Percentiles rank a stretch among this genome's conserved stretches.
phyloP scores from a whole-genome alignment of 2,113 vertebrate genomes.

The Abramis brama region DNA sequence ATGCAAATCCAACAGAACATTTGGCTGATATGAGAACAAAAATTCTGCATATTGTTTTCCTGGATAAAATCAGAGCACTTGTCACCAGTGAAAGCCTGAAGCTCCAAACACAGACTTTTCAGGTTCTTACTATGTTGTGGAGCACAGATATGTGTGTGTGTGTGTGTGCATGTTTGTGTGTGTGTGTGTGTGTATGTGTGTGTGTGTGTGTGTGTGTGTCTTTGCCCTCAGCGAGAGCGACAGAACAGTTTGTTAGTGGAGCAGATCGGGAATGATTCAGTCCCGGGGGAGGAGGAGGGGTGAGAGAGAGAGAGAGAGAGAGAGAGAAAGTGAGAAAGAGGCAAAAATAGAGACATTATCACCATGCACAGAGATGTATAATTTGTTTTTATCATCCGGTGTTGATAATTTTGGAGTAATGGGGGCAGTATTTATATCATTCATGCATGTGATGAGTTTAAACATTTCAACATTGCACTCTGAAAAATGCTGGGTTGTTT shows the following conservation, averaged over 20 bases:
- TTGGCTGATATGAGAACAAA: not conserved
- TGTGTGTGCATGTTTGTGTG: not conserved
- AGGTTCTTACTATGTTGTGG: constrained; percentile 5
- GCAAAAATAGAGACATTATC: constrained; percentile 32
- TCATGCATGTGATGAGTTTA: not conserved
- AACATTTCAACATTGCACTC: not conserved
- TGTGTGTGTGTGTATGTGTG: too few relatives aligned
- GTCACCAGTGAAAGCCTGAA: not conserved
- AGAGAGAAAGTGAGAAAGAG: constrained; percentile 1
- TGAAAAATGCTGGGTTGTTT: too few relatives aligned
- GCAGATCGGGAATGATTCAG: constrained; percentile 53
- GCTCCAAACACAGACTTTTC: not conserved
- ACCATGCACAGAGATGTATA: constrained; percentile 24
- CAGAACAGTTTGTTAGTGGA: constrained; percentile 56
- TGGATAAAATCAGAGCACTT: not conserved
- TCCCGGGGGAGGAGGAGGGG: not conserved
- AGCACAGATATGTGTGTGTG: constrained; percentile 8
- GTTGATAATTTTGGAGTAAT: not conserved
- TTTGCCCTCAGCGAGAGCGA: constrained; percentile 45
- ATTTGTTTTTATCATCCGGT: not conserved
- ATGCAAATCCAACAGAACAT: not conserved
- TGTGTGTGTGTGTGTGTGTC: not conserved
- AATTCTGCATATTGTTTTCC: not conserved
- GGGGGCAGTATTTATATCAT: not conserved
- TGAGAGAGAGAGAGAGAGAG: not conserved